Evolutionary conservation across 2,888 invertebrate genomes (phyloP).

Genomic region (Drosophila ezoana): DNA sequence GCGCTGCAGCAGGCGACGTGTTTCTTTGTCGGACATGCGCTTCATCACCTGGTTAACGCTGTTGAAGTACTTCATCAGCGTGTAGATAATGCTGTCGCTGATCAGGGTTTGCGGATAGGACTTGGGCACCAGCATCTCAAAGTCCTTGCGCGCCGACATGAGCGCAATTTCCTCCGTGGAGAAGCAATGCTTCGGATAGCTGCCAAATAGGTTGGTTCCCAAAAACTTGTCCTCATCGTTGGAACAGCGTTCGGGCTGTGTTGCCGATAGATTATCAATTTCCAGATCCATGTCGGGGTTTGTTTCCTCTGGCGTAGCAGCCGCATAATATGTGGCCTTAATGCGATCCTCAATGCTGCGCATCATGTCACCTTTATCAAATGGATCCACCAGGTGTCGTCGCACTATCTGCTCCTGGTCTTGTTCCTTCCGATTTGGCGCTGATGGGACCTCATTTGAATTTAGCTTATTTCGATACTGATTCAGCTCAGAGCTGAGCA

Average conservation of each 20-base stretch:
- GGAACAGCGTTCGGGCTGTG: constrained; percentile 15
- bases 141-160: constrained; percentile 80
- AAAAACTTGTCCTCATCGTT: constrained; percentile 62
- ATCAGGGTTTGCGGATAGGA: constrained; percentile 70
- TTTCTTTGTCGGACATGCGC: constrained; percentile 55
- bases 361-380: constrained; percentile 19
- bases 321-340: constrained; percentile 31
- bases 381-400: constrained; percentile 8
- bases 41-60: constrained; percentile 77
- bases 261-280: background rate
- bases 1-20: constrained; percentile 65
- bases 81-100: constrained; percentile 70
- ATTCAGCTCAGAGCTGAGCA: constrained; percentile 68
- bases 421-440: constrained; percentile 6
- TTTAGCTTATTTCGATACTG: constrained; percentile 56
- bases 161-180: constrained; percentile 81
- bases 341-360: constrained; percentile 51
- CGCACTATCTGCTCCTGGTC: background rate
- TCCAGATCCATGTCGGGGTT: background rate
- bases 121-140: constrained; percentile 83
- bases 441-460: constrained; percentile 14
- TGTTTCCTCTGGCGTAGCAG: constrained; percentile 20
- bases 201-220: constrained; percentile 83
- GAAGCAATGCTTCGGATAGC: constrained; percentile 79
- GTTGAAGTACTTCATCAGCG: constrained; percentile 83